These are phyloP conservation scores for Drosophila borborema DNA, from an alignment of 2,888 invertebrate genomes.

Conservation along the genomic window DNA sequence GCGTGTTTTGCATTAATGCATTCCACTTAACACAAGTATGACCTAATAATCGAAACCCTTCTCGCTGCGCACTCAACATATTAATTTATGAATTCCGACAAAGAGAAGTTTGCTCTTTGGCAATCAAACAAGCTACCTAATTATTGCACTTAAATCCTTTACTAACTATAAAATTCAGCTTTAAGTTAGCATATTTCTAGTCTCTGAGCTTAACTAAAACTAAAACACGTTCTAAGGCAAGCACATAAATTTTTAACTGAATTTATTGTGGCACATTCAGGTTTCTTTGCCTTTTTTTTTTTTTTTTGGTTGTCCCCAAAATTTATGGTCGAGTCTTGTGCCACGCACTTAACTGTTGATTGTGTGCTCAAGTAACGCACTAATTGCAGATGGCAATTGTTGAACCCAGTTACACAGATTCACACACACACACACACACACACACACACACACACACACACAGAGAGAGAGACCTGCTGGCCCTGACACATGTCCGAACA, in stretches of 20 bases:
- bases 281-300: background rate
- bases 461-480: slow-evolving; percentile 21
- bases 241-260: background rate
- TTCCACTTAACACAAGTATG: background rate
- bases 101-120: background rate
- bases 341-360: slow-evolving; percentile 53
- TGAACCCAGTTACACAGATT: slow-evolving; percentile 36
- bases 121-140: background rate
- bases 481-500: slow-evolving; percentile 47
- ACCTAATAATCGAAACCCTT: background rate
- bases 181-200: too few relatives aligned
- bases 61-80: background rate
- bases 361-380: slow-evolving; percentile 57
- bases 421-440: slow-evolving; percentile 29
- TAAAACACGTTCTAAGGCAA: background rate
- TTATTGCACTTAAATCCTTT: background rate
- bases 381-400: slow-evolving; percentile 72
- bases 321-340: slow-evolving; percentile 8
- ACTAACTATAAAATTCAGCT: background rate
- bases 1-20: background rate
- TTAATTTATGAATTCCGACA: background rate
- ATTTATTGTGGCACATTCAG: background rate
- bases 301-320: background rate
- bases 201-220: background rate
- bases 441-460: slow-evolving; percentile 29